Percentiles rank a stretch among this genome's conserved stretches.
phyloP scores from a whole-genome alignment of 2,797 vertebrate genomes.

The Malacoraja senta region DNA sequence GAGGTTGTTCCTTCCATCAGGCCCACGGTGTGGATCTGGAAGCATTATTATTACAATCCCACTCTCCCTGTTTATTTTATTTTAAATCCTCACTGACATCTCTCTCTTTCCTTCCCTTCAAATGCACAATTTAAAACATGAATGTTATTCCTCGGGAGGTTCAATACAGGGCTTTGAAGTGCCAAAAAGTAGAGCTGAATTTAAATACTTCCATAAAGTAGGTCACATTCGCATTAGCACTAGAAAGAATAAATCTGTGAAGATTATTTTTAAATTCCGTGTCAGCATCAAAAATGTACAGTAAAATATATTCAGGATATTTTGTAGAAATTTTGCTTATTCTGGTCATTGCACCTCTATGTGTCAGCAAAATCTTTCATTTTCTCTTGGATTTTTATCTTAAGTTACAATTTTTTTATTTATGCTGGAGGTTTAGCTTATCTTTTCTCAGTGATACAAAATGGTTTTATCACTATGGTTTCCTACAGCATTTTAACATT shows the following conservation, averaged over 20 bases:
- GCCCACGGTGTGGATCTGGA: too few relatives aligned
- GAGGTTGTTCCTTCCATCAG: too few relatives aligned
- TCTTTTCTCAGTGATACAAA: not conserved
- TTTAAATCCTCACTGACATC: not conserved
- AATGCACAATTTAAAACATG: not conserved
- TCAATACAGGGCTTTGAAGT: not conserved
- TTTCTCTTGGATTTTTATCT: not conserved
- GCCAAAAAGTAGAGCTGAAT: not conserved
- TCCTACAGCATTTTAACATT: not conserved
- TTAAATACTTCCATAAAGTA: conserved; percentile 21
- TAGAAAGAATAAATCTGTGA: not conserved
- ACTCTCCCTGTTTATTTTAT: not conserved
- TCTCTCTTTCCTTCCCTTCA: not conserved
- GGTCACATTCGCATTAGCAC: not conserved
- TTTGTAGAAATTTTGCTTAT: not conserved
- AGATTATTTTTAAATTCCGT: not conserved
- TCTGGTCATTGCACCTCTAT: not conserved
- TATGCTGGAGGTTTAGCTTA: not conserved
- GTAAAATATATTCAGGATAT: not conserved
- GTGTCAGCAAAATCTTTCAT: not conserved
- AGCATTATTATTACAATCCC: not conserved
- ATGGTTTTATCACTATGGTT: not conserved
- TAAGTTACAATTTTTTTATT: not conserved
- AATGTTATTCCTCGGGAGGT: not conserved
- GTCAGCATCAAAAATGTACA: not conserved